Evolutionary conservation across 2,888 invertebrate genomes (phyloP), one percentile per base, ranked within the genome.

Genomic region (Drosophila putrida): DNA sequence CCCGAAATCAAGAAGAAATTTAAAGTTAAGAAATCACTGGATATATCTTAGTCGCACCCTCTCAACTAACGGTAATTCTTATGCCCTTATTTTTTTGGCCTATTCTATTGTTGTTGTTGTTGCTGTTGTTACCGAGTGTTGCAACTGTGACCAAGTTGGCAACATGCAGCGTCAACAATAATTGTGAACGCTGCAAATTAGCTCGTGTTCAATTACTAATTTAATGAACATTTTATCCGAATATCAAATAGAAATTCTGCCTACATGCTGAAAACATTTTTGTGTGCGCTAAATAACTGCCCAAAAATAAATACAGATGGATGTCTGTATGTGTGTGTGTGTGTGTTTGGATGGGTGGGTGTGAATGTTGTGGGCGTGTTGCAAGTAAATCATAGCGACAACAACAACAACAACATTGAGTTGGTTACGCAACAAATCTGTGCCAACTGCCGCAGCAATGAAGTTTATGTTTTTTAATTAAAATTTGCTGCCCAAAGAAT

Each of bases 391-490:
- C 80, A 79, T 80, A 61, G 71, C 58, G 55, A 49, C 70, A 55
- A 50, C 75, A 59, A 49, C 70, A 55, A 50, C 75, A 59, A 53
- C 54, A 58, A 66, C 9, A 46, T 51, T 59, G 36, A 74, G 60
- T 64, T 64, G 78, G 68, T 73, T 75, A 67, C 51, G 69, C 80
- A 72, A 84, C 88, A 82, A 82, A 84, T 88, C 80, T 79, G 73
- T 53, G 75, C 63, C 71, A 70, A 65, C 57, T 71, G 69, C 64
- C 47, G 58, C 73, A 49, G 78, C 68, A 80, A 76, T 80, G 66
- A 83, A 83, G 89, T 83, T 83, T 87, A 87, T 88, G 87, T 73
- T 83, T 83, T 83, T 83, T 83, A 83, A 83, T 83, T 83, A 88
- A 88, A 83, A 88, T 70, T 81, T 76, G 80, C 69, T 58, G 65